A percentile compares a stretch with the other conserved stretches of the same genome.
phyloP scores from a whole-genome alignment of 2,888 invertebrate species.

The Onchidella celtica region DNA sequence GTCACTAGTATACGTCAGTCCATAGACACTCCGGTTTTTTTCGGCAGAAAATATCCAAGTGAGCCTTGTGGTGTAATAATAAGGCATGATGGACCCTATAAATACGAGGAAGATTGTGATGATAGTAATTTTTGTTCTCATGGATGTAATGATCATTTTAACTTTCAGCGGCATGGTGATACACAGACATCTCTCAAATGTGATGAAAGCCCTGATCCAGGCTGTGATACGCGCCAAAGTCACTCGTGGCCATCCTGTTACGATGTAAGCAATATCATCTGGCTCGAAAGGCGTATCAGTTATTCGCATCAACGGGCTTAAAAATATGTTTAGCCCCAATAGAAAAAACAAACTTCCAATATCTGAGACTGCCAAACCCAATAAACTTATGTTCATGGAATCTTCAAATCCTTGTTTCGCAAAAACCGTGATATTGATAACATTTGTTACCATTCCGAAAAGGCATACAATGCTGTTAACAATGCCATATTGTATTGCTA shows the following conservation, averaged over 20 bases:
- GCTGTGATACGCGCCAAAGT: neutral
- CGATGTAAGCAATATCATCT: no score
- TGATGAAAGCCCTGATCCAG: constrained; percentile 4
- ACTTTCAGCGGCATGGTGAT: neutral
- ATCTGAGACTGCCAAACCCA: no score
- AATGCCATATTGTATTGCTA: no score
- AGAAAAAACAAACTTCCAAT: no score
- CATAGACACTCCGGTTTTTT: neutral
- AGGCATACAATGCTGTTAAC: no score
- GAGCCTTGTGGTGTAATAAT: neutral
- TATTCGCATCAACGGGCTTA: no score
- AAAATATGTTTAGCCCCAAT: no score
- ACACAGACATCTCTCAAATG: neutral
- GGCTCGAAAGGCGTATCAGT: no score
- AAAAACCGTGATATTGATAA: neutral
- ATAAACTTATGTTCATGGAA: neutral
- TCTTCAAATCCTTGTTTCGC: neutral
- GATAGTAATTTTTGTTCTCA: no score
- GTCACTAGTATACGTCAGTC: neutral
- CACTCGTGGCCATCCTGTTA: neutral
- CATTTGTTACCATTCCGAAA: no score
- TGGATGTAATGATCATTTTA: neutral
- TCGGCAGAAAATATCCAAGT: neutral
- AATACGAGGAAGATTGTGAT: no score
- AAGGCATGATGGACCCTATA: no score